phyloP scores from a whole-genome alignment of 1,140 invertebrate species.

The Eriosoma lanigerum region DNA sequence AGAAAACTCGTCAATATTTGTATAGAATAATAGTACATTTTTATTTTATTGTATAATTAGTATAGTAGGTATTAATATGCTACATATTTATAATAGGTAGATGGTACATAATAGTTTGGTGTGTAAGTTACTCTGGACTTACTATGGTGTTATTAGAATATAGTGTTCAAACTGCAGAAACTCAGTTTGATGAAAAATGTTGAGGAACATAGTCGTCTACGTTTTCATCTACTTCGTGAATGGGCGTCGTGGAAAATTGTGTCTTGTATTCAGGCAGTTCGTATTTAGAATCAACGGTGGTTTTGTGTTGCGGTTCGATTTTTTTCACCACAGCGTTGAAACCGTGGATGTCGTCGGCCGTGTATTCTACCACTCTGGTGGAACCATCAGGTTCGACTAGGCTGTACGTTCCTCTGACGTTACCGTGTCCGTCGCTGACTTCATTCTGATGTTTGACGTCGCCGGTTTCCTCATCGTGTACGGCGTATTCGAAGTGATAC shows the following conservation, averaged over 20 bases:
- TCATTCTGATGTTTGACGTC: conserved; percentile 67
- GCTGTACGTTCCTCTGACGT: conserved; percentile 53
- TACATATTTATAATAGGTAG: too few relatives aligned
- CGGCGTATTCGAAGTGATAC: conserved; percentile 62
- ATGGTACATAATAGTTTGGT: too few relatives aligned
- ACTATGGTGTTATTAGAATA: too few relatives aligned
- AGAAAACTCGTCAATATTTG: too few relatives aligned
- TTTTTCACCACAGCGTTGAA: conserved; percentile 50
- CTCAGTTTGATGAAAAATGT: not conserved
- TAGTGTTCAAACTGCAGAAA: too few relatives aligned
- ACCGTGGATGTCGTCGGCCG: conserved; percentile 54
- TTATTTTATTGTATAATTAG: too few relatives aligned
- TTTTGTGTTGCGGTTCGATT: conserved; percentile 35
- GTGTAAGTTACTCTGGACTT: too few relatives aligned
- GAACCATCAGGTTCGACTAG: conserved; percentile 21
- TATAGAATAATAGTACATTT: too few relatives aligned
- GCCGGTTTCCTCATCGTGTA: conserved; percentile 63
- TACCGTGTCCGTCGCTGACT: conserved; percentile 62
- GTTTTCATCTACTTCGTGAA: not conserved
- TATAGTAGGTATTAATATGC: too few relatives aligned
- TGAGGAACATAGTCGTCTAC: not conserved
- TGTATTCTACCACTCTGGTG: conserved; percentile 53
- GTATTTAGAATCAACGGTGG: not conserved
- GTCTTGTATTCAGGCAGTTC: not conserved
- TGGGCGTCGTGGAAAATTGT: not conserved